A percentile compares a stretch with the other conserved stretches of the same genome.
These are phyloP conservation scores for Microtus montanus DNA, from an alignment of 2,113 vertebrate genomes.

Conservation along the genomic window DNA sequence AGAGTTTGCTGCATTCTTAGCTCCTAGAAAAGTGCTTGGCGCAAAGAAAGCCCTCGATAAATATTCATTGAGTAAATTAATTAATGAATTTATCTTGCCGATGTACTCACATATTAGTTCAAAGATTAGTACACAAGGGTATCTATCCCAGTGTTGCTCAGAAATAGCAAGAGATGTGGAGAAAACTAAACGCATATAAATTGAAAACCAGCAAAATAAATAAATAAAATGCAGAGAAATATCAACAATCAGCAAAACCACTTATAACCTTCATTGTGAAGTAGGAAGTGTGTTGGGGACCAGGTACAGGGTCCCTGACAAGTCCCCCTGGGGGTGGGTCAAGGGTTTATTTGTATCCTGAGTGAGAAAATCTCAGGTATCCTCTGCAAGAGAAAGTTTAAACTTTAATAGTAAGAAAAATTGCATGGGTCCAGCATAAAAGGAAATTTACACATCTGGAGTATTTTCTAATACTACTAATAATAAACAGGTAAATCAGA, in stretches of 20 bases:
- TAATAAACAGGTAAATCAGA: not conserved
- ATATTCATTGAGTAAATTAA: slow-evolving; percentile 67
- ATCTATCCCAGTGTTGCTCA: slow-evolving; percentile 8
- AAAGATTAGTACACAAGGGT: slow-evolving; percentile 46
- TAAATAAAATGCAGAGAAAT: not conserved
- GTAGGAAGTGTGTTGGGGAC: not conserved
- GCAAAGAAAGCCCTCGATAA: slow-evolving; percentile 33
- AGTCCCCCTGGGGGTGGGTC: not conserved
- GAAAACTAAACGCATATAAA: not conserved
- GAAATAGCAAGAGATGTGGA: not conserved
- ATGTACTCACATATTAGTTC: not conserved
- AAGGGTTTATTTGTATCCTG: not conserved
- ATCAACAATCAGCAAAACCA: not conserved
- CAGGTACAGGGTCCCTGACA: not conserved
- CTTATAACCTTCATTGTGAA: not conserved
- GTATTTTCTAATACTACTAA: not conserved
- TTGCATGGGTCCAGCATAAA: not conserved
- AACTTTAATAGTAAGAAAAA: not conserved
- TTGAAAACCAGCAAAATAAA: not conserved
- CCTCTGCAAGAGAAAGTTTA: not conserved
- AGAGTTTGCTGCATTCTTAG: slow-evolving; percentile 51
- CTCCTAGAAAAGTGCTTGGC: slow-evolving; percentile 58
- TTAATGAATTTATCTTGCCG: slow-evolving; percentile 54
- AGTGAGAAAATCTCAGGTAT: not conserved
- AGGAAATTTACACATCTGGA: not conserved